phyloP scores from a whole-genome alignment of 2,888 invertebrate genomes.

The Hyalella azteca region DNA sequence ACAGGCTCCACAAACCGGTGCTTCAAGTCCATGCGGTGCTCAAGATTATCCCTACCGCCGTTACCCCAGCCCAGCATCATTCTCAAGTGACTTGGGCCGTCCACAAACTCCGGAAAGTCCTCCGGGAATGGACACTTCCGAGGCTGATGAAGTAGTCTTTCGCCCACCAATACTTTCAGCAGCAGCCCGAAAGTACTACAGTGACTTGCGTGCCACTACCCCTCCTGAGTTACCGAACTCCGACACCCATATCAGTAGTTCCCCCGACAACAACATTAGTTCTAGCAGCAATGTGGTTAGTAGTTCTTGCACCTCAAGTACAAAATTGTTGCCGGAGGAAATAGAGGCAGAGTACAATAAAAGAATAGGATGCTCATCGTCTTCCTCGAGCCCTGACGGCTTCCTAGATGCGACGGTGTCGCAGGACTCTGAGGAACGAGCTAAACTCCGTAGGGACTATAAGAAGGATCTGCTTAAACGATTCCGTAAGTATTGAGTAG shows the following conservation, averaged over 20 bases:
- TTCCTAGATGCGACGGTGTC: background rate
- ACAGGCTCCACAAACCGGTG: background rate
- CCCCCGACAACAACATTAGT: slow-evolving; percentile 12
- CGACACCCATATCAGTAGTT: background rate
- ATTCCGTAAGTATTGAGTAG: slow-evolving; percentile 22
- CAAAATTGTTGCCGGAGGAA: background rate
- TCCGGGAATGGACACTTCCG: slow-evolving; percentile 13
- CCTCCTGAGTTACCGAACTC: slow-evolving; percentile 1
- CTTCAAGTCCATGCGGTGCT: background rate
- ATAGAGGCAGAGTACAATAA: background rate
- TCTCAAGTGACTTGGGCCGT: background rate
- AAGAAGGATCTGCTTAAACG: slow-evolving; percentile 37
- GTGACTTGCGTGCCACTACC: background rate
- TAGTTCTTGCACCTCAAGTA: background rate
- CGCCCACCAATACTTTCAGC: slow-evolving; percentile 4
- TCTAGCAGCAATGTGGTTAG: background rate
- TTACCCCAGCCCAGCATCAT: background rate
- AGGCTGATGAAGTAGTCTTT: background rate
- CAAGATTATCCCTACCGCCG: background rate
- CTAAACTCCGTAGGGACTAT: slow-evolving; percentile 1
- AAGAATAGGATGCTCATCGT: slow-evolving; percentile 9
- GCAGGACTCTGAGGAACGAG: slow-evolving; percentile 17
- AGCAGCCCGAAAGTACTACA: slow-evolving; percentile 9
- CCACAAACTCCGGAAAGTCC: slow-evolving; percentile 2
- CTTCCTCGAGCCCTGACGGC: slow-evolving; percentile 9